These are phyloP conservation scores for Bos javanicus DNA, from an alignment of 2,113 vertebrate species.

Conservation along the genomic window DNA sequence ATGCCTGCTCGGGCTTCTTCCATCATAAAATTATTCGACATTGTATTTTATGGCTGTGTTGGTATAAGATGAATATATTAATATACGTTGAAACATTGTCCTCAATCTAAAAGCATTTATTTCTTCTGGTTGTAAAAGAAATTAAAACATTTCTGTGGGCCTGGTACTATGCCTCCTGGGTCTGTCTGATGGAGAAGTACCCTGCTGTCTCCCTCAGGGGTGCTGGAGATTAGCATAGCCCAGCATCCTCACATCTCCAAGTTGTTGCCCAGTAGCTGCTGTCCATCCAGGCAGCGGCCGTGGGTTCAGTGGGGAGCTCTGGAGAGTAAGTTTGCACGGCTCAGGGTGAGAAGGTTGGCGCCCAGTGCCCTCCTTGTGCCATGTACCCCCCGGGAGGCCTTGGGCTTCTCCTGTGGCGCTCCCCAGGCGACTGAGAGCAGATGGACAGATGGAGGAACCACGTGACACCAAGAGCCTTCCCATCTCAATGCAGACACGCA, in stretches of 20 bases:
- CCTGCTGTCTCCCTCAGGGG: accelerated
- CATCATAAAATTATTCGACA: not conserved
- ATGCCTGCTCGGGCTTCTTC: not conserved
- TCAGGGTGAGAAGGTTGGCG: accelerated
- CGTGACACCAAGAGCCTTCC: not conserved
- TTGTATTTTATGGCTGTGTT: accelerated
- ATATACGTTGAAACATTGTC: not conserved
- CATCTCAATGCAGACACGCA: accelerated
- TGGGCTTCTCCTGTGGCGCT: not conserved
- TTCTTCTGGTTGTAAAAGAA: not conserved
- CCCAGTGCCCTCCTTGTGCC: accelerated
- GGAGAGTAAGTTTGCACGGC: accelerated
- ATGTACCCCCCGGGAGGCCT: accelerated
- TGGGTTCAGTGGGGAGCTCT: not conserved
- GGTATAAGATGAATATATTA: not conserved
- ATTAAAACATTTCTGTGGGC: not conserved
- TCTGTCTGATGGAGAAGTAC: not conserved
- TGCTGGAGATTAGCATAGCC: not conserved
- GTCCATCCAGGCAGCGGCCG: accelerated
- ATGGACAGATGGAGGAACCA: not conserved
- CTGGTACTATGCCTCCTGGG: not conserved
- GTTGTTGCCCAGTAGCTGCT: not conserved
- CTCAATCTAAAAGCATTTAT: not conserved
- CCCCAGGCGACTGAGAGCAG: not conserved
- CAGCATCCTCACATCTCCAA: accelerated